phyloP scores from a whole-genome alignment of 2,113 vertebrate species.

The Heterotilapia buettikoferi region DNA sequence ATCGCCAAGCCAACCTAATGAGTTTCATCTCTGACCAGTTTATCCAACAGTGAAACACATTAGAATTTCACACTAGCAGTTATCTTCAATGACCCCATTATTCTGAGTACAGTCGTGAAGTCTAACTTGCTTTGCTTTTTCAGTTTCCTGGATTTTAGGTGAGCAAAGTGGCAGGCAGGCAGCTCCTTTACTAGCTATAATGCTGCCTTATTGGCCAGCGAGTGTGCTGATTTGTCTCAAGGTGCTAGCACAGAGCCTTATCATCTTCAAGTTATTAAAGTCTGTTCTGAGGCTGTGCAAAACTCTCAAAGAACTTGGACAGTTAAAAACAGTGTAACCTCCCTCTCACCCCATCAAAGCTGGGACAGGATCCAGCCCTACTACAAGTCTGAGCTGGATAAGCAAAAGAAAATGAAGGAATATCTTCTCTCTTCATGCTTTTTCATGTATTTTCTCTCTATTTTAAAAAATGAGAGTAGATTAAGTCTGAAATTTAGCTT shows the following conservation, averaged over 20 bases:
- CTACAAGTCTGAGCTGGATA: neutral
- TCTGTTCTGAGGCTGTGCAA: neutral
- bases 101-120: neutral
- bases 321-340: neutral
- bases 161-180: neutral
- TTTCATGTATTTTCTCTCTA: neutral
- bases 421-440: neutral
- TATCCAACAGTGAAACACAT: neutral
- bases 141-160: neutral
- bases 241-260: neutral
- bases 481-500: neutral
- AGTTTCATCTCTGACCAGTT: neutral
- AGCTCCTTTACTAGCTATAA: neutral
- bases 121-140: neutral
- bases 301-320: neutral
- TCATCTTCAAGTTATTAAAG: neutral
- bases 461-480: neutral
- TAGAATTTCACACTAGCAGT: neutral
- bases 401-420: neutral
- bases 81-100: neutral
- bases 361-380: neutral
- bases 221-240: neutral
- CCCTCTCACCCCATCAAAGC: neutral
- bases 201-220: neutral
- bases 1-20: neutral